Conservation (phyloP, 2,888 invertebrate genomes). For the Brachyptera putata region DNA sequence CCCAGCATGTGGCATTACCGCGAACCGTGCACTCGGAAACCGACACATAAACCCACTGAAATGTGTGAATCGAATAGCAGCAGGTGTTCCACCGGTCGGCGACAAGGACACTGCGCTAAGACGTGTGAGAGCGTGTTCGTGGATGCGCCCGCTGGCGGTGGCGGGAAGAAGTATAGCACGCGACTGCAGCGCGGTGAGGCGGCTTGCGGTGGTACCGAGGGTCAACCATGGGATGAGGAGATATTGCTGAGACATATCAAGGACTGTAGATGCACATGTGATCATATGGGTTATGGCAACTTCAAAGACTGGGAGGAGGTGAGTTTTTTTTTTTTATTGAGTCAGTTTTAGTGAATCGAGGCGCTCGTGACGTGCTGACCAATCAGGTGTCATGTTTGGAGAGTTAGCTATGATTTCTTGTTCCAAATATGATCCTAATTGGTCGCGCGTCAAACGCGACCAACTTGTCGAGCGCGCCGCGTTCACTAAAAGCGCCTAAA, state of each 20-base stretch:
- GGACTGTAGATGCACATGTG: conserved; percentile 37
- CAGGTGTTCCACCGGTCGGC: no score
- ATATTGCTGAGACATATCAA: conserved; percentile 30
- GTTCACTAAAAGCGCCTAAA: no score
- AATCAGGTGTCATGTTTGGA: no score
- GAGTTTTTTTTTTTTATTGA: neutral
- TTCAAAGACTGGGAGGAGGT: conserved; percentile 35
- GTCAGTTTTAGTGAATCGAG: neutral
- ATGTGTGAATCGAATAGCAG: neutral
- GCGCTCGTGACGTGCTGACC: no score
- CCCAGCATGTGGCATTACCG: conserved; percentile 19
- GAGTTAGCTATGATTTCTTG: no score
- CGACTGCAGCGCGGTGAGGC: neutral
- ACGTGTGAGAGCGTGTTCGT: neutral
- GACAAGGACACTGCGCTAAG: neutral
- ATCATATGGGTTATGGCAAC: conserved; percentile 38
- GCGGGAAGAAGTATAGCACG: neutral
- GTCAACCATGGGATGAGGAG: conserved; percentile 31
- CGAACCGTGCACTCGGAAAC: neutral
- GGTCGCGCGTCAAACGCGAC: no score
- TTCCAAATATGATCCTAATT: no score
- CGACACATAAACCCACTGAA: neutral
- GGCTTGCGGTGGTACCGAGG: conserved; percentile 5
- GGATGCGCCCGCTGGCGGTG: conserved; percentile 7
- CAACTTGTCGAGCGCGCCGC: no score